Evolutionary conservation across 2,113 vertebrate genomes (phyloP), one percentile per base, ranked within the genome.

Genomic region (Hoplias malabaricus): DNA sequence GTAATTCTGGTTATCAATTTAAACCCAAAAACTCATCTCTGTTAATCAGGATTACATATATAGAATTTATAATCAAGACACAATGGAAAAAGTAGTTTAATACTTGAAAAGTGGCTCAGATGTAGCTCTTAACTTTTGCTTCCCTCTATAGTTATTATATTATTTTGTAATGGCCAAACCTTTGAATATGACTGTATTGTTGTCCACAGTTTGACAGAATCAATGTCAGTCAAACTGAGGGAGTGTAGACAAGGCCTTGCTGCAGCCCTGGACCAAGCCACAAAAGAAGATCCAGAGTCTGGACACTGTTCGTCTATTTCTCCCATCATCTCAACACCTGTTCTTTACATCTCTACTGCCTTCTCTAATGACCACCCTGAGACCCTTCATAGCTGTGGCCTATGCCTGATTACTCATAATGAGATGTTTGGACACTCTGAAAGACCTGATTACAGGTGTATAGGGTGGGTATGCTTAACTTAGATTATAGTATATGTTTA

Each of bases 201-300:
- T 40, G 9, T 8, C 29, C 14, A 61, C 34, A 40, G 10, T 36
- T 68, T 27, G n/a, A 66, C 23, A 69, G 43, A 12, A 23, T 46
- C 23, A 6, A 77, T 68, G 74, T 59, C 69, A 77, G 42, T 8
- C 16, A 50, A 53, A 33, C n/a, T 68, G 23, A 77, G 34, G 33
- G 25, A 36, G 21, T 68, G 61, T 27, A 80, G 62, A 38, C 38
- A 76, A 56, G 31, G 33, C 31, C 81, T 80, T 31, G 59, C 38
- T 2, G 68, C 69, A 33, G 77, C 73, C 31, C 33, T 80, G 43
- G 53, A 33, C 36, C 73, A 33, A 25, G 68, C 59, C 19, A 38
- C 10, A 1, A 31, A 63, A 9, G 56, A 71, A 16, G 3, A 11
- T 46, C 40, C 65, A 14, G n/a, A 23, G 31, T 13, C n/a, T 19